Evolutionary conservation across 2,797 vertebrate genomes (phyloP), one percentile per base, ranked within the genome.

Genomic region (Galago senegalensis): DNA sequence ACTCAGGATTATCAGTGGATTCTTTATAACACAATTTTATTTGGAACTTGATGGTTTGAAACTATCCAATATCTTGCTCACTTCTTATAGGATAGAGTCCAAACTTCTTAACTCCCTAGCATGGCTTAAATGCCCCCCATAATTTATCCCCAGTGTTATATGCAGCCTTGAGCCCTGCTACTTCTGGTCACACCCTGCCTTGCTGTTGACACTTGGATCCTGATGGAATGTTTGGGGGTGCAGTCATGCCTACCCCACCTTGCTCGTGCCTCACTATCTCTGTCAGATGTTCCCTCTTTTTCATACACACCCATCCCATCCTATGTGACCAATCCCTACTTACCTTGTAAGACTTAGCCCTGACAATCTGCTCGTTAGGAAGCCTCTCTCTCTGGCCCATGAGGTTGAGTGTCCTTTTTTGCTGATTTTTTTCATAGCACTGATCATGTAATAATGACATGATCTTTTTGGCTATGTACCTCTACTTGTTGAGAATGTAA

Each of bases 11-110:
- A 53, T 53, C 29, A 25, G 4, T 53, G 27, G 43, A 31, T 75
- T 88, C 37, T 92, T 80, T 31, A 63, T 83, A 95, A 70, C 25
- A 76, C 17, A 80, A 58, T 85, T 34, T 83, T 6, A 73, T 49
- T 40, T 23, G 6, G 13, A 83, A 53, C 12, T 81, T 25, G 11
- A 53, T 65, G 9, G 11, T 53, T 76, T 89, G 77, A 80, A 93
- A 23, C 4, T 16, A 72, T 49, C 56, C 63, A 37, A 31, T 60
- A 76, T 17, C 49, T 25, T 87, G 9, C 20, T 11, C 12, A 46
- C 70, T 72, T 3, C 29, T 53, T 63, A 63, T 29, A 37, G 67
- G 67, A 77, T 73, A 27, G 81, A 86, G 16, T 65, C 20, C 77
- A 86, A 76, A 63, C 29, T 34, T 76, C 79, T 85, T 76, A 75